Base-by-base conservation (phyloP, 2,797 vertebrate genomes). In the Euthynnus affinis region DNA sequence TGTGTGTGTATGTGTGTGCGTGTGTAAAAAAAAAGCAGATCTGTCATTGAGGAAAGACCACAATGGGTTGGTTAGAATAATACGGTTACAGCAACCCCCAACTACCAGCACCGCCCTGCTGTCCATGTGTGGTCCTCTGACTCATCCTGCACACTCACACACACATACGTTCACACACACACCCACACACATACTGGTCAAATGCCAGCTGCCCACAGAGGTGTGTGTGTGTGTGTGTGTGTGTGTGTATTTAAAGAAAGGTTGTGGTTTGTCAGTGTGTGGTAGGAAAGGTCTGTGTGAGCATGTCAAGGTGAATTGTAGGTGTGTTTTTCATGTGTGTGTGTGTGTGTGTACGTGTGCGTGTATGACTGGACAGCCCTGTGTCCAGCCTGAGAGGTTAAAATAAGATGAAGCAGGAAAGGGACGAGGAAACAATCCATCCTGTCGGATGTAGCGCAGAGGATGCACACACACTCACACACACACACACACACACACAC, bases 361-460 rank as follows among this genome's bases (percentile, higher is more conserved):
- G 18, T 49, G 8, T 76, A 23, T 10, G 58, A 25, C 62, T 57
- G 63, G 75, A 81, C 88, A 89, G 79, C 76, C 89, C 89, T 79
- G 68, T 63, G 66, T 75, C 71, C 74, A 80, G 78, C 46, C 72
- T 51, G 13, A 82, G 80, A 74, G 80, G 86, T 93, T 93, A 94
- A 94, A 95, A 94, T 92, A 91, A 93, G 91, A 91, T 52, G 29
- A 76, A 80, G 89, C 88, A 93, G 94, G 93, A 94, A 93, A 83
- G 51, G 76, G 86, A 86, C 64, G 22, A 86, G 93, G 94, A 94
- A 93, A 89, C 76, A 64, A 89, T 89, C 78, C 85, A 90, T 96
- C 93, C 93, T 90, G 52, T 74, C 82, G 88, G 91, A 93, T 88
- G 85, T 82, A 82, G 81, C 4, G 29, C 52, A 80, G 59, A 84